Conservation (phyloP, 1,140 invertebrate species). For the Drosophila azteca region DNA sequence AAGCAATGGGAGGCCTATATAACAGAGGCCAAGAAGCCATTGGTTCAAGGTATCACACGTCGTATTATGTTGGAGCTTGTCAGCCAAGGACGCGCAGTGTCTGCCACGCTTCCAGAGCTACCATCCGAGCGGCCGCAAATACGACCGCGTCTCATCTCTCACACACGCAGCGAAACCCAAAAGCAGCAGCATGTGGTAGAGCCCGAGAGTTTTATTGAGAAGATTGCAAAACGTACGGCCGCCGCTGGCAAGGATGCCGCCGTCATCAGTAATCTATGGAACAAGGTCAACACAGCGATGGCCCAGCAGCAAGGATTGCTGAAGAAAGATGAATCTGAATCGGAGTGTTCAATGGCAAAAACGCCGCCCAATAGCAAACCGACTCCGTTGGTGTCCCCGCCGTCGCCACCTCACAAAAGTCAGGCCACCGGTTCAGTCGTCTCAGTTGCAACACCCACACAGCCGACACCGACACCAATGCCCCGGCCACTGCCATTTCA, state of each 20-base stretch:
- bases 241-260: slow-evolving; percentile 63
- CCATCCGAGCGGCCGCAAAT: slow-evolving; percentile 77
- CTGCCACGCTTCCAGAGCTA: slow-evolving; percentile 70
- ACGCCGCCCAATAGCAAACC: no score
- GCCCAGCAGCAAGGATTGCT: slow-evolving; percentile 44
- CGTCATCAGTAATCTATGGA: slow-evolving; percentile 63
- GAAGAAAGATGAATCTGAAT: not conserved
- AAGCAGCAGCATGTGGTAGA: slow-evolving; percentile 42
- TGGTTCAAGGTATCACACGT: slow-evolving; percentile 60
- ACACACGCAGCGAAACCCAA: slow-evolving; percentile 57
- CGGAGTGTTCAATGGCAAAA: slow-evolving; percentile 1
- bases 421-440: slow-evolving; percentile 14
- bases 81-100: slow-evolving; percentile 65
- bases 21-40: slow-evolving; percentile 55
- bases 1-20: slow-evolving; percentile 60
- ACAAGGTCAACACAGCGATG: slow-evolving; percentile 67
- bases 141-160: slow-evolving; percentile 61
- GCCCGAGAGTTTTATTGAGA: slow-evolving; percentile 71
- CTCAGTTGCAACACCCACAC: slow-evolving; percentile 1
- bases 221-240: slow-evolving; percentile 71
- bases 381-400: slow-evolving; percentile 1
- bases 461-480: not conserved
- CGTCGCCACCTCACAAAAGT: slow-evolving; percentile 43
- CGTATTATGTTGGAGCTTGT: slow-evolving; percentile 66
- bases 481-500: slow-evolving; percentile 1